Conservation (phyloP, 2,797 vertebrate genomes). For the Aratinga solstitialis region DNA sequence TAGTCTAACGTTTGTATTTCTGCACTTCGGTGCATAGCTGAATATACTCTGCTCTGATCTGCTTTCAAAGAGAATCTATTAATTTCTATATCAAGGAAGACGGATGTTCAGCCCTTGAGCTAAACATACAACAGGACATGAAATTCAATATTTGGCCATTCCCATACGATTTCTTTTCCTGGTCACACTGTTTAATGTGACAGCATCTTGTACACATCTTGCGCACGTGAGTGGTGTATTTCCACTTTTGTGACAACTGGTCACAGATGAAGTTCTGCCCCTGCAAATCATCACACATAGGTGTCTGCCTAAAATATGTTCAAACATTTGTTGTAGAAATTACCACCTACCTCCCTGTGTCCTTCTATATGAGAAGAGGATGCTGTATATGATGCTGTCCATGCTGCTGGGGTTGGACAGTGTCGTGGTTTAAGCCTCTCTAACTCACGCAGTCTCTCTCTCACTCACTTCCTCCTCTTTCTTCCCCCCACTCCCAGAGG, state of each 20-base stretch:
- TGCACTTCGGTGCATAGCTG: neutral
- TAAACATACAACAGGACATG: neutral
- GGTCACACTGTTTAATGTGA: neutral
- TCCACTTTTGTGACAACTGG: neutral
- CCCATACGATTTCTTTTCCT: neutral
- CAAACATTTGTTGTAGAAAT: neutral
- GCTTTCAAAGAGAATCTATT: slow-evolving; percentile 64
- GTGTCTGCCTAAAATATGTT: neutral
- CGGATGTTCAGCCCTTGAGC: neutral
- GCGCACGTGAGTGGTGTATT: neutral
- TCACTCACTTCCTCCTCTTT: too few species aligned
- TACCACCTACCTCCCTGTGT: neutral
- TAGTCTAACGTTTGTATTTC: neutral
- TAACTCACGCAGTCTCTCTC: too few species aligned
- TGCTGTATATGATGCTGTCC: neutral
- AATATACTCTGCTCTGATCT: slow-evolving; percentile 48
- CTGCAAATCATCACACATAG: neutral
- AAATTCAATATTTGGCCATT: neutral
- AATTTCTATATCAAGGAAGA: slow-evolving; percentile 21
- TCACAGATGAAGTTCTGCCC: neutral
- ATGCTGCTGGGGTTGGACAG: neutral
- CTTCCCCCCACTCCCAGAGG: too few species aligned
- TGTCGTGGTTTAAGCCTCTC: too few species aligned
- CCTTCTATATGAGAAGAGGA: neutral
- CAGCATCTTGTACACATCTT: neutral